Evolutionary conservation across 30 jellyfish, hydroid and myxozoan species (phyloP).

Genomic region (Chrysaora quinquecirrha): DNA sequence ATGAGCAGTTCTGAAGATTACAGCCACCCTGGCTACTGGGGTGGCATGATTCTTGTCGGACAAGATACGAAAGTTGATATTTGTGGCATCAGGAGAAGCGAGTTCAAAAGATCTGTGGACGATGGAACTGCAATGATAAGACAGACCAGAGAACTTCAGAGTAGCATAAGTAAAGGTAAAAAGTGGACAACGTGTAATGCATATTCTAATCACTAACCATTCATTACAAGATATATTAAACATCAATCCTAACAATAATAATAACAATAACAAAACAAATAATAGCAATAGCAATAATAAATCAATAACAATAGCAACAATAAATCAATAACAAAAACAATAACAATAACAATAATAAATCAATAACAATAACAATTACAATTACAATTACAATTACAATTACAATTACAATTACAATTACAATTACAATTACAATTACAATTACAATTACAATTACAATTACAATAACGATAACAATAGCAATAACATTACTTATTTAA

Average conservation of each 20-base stretch:
- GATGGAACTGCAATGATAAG: constrained; percentile 9
- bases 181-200: no score
- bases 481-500: no score
- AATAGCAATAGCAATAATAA: background rate
- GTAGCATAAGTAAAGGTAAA: background rate
- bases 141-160: background rate
- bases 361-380: no score
- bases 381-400: no score
- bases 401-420: no score
- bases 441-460: no score
- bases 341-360: no score
- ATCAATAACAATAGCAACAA: no score
- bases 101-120: constrained; percentile 28
- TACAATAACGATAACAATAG: no score
- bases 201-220: background rate
- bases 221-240: background rate
- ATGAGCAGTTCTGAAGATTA: constrained; percentile 44
- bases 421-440: no score
- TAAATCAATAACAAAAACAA: no score
- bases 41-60: constrained; percentile 62
- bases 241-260: background rate
- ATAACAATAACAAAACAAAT: background rate
- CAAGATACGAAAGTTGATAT: constrained; percentile 38
- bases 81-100: constrained; percentile 26
- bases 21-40: constrained; percentile 80